Base-by-base conservation (phyloP, 2,113 vertebrate species). In the Dascyllus trimaculatus region DNA sequence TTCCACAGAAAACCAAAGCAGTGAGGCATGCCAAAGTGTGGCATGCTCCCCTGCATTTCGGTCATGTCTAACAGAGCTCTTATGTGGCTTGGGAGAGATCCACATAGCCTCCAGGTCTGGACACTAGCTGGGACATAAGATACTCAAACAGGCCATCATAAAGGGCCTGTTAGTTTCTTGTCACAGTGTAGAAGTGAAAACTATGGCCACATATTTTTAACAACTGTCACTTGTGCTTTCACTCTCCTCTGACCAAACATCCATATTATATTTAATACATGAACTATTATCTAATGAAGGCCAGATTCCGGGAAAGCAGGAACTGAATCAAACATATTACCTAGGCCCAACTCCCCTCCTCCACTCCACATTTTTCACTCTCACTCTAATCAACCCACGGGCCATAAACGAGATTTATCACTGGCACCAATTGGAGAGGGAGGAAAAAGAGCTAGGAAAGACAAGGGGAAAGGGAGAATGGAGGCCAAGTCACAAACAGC, bases 401-500 rank as follows among this genome's bases (percentile, higher is more conserved):
- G 81, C 89, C 53, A 91, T 93, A 92, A 93, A 94, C 86, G 53
- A 91, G 85, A 94, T 93, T 93, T 94, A 94, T 93, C 76, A 86
- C 89, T 82, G 71, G 66, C 88, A 90, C 63, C 71, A 72, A 86
- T 67, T 81, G 78, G 70, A 84, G 68, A 74, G 57, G 70, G 71
- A 71, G 59, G 69, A 56, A 72, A 56, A 32, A 54, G 43, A 56
- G 57, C 68, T 29, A 73, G 65, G 52, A 76, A 61, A 82, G 62
- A 86, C 35, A 56, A 62, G 60, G 60, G 51, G 29, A 73, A 64
- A 73, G 21, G 58, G 56, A 89, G 80, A 84, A 57, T 51, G 60
- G 60, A 84, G 74, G 60, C 79, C 71, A 75, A 73, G 66, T 68
- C 71, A 70, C 66, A 86, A 78, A 82, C 72, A 80, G 64, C 80